Evolutionary conservation across 2,113 vertebrate genomes (phyloP).

Genomic region (Saccopteryx bilineata): DNA sequence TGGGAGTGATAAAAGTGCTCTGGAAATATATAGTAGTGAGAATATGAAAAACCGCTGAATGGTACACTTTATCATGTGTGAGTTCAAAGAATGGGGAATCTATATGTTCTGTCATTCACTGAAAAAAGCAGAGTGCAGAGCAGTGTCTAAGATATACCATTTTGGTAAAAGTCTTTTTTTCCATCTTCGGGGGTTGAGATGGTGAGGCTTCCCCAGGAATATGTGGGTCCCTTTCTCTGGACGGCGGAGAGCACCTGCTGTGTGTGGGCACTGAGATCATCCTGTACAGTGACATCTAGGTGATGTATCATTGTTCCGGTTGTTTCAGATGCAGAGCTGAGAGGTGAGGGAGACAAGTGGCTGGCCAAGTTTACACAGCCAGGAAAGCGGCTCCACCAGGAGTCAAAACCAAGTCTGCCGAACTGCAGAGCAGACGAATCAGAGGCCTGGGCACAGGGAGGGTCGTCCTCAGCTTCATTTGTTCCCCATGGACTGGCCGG

Average conservation of each 20-base stretch:
- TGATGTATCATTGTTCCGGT: not conserved
- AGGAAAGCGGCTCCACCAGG: not conserved
- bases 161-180: not conserved
- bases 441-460: not conserved
- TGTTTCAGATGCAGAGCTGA: conserved; percentile 37
- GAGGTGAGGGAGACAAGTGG: not conserved
- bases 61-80: not conserved
- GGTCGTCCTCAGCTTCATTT: not conserved
- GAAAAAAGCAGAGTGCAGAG: not conserved
- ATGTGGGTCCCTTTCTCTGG: not conserved
- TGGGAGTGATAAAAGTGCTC: not conserved
- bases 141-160: not conserved
- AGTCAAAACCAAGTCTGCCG: not conserved
- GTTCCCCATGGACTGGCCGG: not conserved
- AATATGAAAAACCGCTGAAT: not conserved
- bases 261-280: not conserved
- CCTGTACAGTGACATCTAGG: not conserved
- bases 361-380: not conserved
- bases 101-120: not conserved
- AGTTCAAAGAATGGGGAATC: not conserved
- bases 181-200: not conserved
- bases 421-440: not conserved
- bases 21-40: not conserved
- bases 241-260: not conserved
- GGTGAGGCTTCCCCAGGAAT: not conserved